Conservation (phyloP, 2,797 vertebrate genomes). For the Pangasius sanitwongsei region DNA sequence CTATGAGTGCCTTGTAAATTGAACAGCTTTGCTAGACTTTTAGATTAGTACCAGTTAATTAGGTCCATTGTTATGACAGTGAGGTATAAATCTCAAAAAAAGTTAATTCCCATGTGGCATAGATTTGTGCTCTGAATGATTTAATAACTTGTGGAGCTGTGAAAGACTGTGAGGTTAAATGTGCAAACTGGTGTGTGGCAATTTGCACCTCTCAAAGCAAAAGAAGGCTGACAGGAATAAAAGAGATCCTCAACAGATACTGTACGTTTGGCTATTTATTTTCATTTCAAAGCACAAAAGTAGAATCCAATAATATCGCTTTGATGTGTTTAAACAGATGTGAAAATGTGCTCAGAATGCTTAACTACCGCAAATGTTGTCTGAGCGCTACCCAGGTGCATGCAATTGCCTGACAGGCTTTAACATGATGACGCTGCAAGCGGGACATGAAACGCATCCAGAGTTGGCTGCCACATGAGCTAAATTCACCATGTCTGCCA, state of each 20-base stretch:
- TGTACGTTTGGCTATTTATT: slow-evolving; percentile 69
- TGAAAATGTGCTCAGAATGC: slow-evolving; percentile 60
- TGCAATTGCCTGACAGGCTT: slow-evolving; percentile 19
- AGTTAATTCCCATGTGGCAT: slow-evolving; percentile 65
- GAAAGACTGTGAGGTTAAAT: slow-evolving; percentile 69
- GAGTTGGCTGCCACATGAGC: slow-evolving; percentile 8
- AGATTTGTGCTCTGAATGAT: slow-evolving; percentile 71
- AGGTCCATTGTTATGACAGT: slow-evolving; percentile 70
- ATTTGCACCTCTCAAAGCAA: slow-evolving; percentile 69
- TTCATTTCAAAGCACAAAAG: slow-evolving; percentile 70
- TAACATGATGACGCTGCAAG: slow-evolving; percentile 11
- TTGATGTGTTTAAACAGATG: slow-evolving; percentile 65
- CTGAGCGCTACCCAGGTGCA: slow-evolving; percentile 1
- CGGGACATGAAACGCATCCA: slow-evolving; percentile 30
- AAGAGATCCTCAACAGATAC: slow-evolving; percentile 65
- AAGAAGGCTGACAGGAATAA: slow-evolving; percentile 68
- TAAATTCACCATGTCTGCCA: slow-evolving; percentile 39
- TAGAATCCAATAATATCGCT: slow-evolving; percentile 68
- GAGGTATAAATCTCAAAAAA: slow-evolving; percentile 70
- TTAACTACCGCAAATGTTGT: slow-evolving; percentile 52
- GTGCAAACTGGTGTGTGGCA: slow-evolving; percentile 64
- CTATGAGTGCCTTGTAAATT: slow-evolving; percentile 49
- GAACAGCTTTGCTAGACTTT: slow-evolving; percentile 65
- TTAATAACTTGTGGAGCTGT: slow-evolving; percentile 65
- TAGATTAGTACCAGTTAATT: slow-evolving; percentile 62